phyloP scores from a whole-genome alignment of 2,113 vertebrate species.

The Ctenomys sociabilis region DNA sequence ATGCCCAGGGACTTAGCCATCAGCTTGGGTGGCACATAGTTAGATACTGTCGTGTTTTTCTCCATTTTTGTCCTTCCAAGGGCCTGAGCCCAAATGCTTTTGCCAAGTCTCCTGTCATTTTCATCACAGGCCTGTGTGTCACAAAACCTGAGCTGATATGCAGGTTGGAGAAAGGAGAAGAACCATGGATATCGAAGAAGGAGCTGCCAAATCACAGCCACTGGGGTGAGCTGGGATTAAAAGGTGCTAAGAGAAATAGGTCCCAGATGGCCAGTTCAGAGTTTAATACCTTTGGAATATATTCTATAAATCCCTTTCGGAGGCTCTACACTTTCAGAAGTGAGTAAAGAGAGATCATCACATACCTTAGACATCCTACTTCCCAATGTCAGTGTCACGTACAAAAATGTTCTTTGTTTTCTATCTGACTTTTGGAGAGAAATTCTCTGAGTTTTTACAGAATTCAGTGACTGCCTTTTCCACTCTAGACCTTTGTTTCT shows the following conservation, averaged over 20 bases:
- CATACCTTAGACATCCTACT: not conserved
- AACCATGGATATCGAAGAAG: not conserved
- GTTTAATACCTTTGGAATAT: not conserved
- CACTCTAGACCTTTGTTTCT: not conserved
- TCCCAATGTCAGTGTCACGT: not conserved
- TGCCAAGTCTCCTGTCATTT: not conserved
- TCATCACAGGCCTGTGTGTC: conserved; percentile 21
- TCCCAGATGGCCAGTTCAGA: not conserved
- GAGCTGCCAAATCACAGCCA: not conserved
- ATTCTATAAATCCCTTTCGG: not conserved
- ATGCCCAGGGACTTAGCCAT: not conserved
- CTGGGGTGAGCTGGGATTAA: not conserved
- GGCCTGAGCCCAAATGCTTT: not conserved
- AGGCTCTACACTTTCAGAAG: not conserved
- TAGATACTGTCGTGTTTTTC: not conserved
- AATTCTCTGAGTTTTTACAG: not conserved
- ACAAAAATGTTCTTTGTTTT: not conserved
- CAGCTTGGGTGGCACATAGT: not conserved
- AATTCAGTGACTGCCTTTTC: not conserved
- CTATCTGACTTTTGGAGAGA: not conserved
- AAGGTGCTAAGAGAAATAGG: not conserved
- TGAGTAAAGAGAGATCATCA: not conserved
- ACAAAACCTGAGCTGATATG: conserved; percentile 53
- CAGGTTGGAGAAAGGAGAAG: conserved; percentile 53
- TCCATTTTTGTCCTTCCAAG: not conserved